Conservation (phyloP, 1,140 invertebrate genomes). For the Cataglyphis hispanica region DNA sequence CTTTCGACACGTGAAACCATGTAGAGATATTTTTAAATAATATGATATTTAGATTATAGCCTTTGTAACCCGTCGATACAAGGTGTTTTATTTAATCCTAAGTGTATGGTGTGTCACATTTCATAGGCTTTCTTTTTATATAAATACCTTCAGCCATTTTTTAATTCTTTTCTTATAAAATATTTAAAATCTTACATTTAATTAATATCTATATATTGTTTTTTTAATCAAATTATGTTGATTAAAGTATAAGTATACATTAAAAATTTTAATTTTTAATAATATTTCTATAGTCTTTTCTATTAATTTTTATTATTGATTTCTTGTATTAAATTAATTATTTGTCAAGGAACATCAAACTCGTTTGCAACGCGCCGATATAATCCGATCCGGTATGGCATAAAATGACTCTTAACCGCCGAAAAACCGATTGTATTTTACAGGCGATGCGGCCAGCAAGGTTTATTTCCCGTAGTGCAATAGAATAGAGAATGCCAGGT, state of each 20-base stretch:
- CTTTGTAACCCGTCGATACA: constrained; percentile 27
- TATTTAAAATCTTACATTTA: not conserved
- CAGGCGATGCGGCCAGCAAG: not conserved
- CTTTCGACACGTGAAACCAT: constrained; percentile 39
- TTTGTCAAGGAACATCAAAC: not conserved
- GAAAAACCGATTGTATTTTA: constrained; percentile 53
- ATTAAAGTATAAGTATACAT: not conserved
- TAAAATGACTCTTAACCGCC: constrained; percentile 33
- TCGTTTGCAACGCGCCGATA: not conserved
- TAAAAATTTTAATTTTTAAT: not conserved
- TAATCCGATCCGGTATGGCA: not conserved
- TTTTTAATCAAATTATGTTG: not conserved
- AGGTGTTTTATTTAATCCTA: constrained; percentile 38
- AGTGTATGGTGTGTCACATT: not conserved
- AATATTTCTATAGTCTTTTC: not conserved
- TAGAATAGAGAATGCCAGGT: constrained; percentile 55
- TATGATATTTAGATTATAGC: constrained; percentile 55
- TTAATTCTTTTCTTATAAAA: not conserved
- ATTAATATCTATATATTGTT: not conserved
- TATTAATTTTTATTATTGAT: not conserved
- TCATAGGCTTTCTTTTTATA: constrained; percentile 10
- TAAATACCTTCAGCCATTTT: not conserved
- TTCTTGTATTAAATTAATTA: not conserved
- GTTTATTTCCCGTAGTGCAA: constrained; percentile 51
- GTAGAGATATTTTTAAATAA: constrained; percentile 38